A percentile compares a stretch with the other conserved stretches of the same genome.
These are phyloP conservation scores for Ernsta delagoae DNA, from an alignment of 2,888 invertebrate species.

Conservation along the genomic window DNA sequence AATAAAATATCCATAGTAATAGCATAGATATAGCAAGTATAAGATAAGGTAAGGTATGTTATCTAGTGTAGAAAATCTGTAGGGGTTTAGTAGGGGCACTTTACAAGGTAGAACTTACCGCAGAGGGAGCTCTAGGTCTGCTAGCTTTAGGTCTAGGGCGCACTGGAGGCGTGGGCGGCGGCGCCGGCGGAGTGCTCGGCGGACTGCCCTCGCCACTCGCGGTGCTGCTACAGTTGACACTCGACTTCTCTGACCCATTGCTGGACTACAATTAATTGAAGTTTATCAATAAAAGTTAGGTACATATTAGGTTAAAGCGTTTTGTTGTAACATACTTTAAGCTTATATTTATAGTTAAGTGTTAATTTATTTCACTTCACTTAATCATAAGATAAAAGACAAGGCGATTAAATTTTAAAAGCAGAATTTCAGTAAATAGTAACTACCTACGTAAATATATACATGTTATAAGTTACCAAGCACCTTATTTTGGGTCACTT, in stretches of 20 bases:
- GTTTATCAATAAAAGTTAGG: neutral
- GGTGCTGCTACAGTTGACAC: constrained; percentile 49
- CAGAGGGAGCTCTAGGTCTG: constrained; percentile 54
- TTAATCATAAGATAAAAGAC: too few relatives aligned
- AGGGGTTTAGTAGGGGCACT: too few relatives aligned
- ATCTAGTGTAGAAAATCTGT: neutral
- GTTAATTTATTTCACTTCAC: too few relatives aligned
- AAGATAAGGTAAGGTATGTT: too few relatives aligned
- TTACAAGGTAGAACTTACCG: too few relatives aligned
- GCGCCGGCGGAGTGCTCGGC: constrained; percentile 74
- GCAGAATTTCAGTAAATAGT: constrained; percentile 3
- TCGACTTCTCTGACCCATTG: constrained; percentile 70
- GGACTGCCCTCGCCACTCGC: constrained; percentile 67
- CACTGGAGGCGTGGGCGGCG: constrained; percentile 63
- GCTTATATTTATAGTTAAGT: too few relatives aligned
- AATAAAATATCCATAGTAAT: too few relatives aligned
- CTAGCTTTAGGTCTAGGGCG: constrained; percentile 56
- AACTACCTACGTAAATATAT: neutral
- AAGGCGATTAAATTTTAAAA: neutral
- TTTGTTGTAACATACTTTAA: too few relatives aligned
- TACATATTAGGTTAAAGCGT: too few relatives aligned
- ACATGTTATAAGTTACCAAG: neutral
- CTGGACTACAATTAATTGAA: constrained; percentile 58
- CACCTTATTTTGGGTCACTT: constrained; percentile 16
- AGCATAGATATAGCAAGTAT: too few relatives aligned